phyloP scores from a whole-genome alignment of 2,888 invertebrate genomes.

The Plagodis pulveraria region DNA sequence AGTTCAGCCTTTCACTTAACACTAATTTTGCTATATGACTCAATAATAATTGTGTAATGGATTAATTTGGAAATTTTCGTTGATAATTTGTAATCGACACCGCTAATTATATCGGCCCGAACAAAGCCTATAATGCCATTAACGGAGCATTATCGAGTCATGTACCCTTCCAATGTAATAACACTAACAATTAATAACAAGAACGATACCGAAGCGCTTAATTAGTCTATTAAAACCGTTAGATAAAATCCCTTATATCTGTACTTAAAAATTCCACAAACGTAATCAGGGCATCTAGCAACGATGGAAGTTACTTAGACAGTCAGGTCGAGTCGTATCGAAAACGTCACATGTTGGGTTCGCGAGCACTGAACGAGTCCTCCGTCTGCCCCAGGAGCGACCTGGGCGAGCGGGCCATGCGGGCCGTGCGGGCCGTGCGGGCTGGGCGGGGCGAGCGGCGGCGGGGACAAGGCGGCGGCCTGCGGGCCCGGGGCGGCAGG shows the following conservation, averaged over 20 bases:
- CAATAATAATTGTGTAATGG: slow-evolving; percentile 56
- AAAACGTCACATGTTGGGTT: slow-evolving; percentile 35
- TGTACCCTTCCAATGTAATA: slow-evolving; percentile 61
- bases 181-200: slow-evolving; percentile 74
- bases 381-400: slow-evolving; percentile 81
- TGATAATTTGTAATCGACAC: slow-evolving; percentile 51
- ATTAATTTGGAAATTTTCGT: slow-evolving; percentile 50
- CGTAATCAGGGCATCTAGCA: slow-evolving; percentile 35
- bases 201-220: slow-evolving; percentile 63
- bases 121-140: slow-evolving; percentile 60
- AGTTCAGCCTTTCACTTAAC: slow-evolving; percentile 69
- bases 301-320: slow-evolving; percentile 39
- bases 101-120: slow-evolving; percentile 51
- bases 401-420: slow-evolving; percentile 64
- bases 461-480: slow-evolving; percentile 44
- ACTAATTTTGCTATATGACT: slow-evolving; percentile 55
- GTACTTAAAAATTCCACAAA: slow-evolving; percentile 40
- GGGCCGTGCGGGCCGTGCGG: slow-evolving; percentile 35
- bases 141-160: slow-evolving; percentile 76
- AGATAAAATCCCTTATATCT: slow-evolving; percentile 43
- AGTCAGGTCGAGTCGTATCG: slow-evolving; percentile 35
- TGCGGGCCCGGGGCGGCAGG: slow-evolving; percentile 44
- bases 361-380: slow-evolving; percentile 69
- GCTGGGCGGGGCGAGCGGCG: slow-evolving; percentile 39
- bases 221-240: slow-evolving; percentile 51